Percentiles rank a stretch among this genome's conserved stretches.
Evolutionary conservation across 2,888 invertebrate genomes (phyloP).

Genomic region (Synergus umbraculus): DNA sequence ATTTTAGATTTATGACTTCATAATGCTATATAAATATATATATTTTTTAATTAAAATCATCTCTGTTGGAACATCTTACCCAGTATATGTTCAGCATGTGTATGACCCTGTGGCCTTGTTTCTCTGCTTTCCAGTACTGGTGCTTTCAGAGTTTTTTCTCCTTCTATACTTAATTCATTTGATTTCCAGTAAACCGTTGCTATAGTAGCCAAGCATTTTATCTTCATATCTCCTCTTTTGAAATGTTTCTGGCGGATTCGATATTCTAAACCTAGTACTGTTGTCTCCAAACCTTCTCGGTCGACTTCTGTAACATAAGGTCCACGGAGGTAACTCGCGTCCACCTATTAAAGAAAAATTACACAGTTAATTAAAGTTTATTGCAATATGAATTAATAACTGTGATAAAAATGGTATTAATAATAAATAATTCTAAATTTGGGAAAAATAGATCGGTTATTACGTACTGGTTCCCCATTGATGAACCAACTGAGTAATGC

Average conservation of each 20-base stretch:
- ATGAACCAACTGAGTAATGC: constrained; percentile 92
- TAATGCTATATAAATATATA: too few species aligned
- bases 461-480: constrained; percentile 86
- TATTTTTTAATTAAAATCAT: too few species aligned
- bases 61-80: constrained; percentile 75
- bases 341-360: constrained; percentile 70
- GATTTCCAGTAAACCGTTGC: constrained; percentile 91
- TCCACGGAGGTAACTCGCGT: constrained; percentile 77
- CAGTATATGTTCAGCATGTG: constrained; percentile 87
- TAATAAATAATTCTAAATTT: constrained; percentile 32
- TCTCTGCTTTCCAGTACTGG: constrained; percentile 89
- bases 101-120: constrained; percentile 79
- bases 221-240: constrained; percentile 90
- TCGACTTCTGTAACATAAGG: constrained; percentile 79
- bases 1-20: too few species aligned
- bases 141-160: constrained; percentile 81
- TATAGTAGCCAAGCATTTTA: constrained; percentile 93
- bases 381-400: too few species aligned
- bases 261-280: constrained; percentile 88
- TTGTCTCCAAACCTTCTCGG: constrained; percentile 85
- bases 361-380: background rate
- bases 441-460: constrained; percentile 6
- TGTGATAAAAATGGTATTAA: too few species aligned
- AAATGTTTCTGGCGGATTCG: constrained; percentile 89
- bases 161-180: constrained; percentile 92